A percentile compares a stretch with the other conserved stretches of the same genome.
These are phyloP conservation scores for Ommatoiulus sabulosus DNA, from an alignment of 2,888 invertebrate genomes.

Conservation along the genomic window DNA sequence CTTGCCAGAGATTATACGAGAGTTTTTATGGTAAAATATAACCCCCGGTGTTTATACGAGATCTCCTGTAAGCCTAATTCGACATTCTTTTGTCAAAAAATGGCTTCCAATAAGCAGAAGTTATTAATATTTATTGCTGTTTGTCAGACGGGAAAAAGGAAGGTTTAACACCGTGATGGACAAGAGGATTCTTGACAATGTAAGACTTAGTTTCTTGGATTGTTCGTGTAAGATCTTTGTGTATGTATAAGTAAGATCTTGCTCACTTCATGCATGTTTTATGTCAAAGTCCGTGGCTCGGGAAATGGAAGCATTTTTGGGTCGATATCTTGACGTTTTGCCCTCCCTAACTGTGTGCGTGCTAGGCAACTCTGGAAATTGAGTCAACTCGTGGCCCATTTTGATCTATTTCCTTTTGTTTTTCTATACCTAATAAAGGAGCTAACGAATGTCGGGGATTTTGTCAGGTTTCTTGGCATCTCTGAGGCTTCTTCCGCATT, in stretches of 20 bases:
- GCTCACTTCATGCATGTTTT: conserved; percentile 46
- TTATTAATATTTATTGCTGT: conserved; percentile 42
- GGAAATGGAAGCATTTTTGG: background rate
- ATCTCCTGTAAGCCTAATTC: background rate
- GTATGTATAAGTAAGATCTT: background rate
- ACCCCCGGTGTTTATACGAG: background rate
- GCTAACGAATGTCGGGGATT: background rate
- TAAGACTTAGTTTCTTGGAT: background rate
- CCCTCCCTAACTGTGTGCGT: too few relatives aligned
- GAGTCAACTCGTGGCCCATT: too few relatives aligned
- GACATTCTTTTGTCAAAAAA: background rate
- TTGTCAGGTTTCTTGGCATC: background rate
- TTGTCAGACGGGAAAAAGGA: conserved; percentile 3
- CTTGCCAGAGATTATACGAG: background rate
- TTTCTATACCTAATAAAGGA: background rate
- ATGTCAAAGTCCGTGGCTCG: background rate
- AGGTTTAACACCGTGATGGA: background rate
- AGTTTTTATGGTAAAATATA: background rate
- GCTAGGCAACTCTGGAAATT: background rate
- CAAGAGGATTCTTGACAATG: conserved; percentile 5
- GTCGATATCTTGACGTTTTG: background rate
- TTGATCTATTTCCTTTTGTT: background rate
- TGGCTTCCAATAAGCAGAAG: background rate
- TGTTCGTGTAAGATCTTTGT: background rate
- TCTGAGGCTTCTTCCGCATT: background rate